Evolutionary conservation across 2,888 invertebrate species (phyloP).

Genomic region (Epinotia nisella): DNA sequence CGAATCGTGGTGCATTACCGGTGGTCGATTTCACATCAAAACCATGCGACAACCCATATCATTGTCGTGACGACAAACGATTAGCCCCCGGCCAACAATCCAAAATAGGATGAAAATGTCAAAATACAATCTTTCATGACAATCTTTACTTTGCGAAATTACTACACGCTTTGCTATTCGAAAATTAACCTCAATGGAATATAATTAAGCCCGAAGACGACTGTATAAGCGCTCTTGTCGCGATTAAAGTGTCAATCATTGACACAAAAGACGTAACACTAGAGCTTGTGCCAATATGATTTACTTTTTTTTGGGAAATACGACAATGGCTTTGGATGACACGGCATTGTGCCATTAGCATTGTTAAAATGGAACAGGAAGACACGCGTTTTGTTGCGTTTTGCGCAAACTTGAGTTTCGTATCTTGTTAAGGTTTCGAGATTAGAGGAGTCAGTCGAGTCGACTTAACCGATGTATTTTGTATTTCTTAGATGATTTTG

Average conservation of each 20-base stretch:
- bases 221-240: slow-evolving; percentile 32
- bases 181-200: background rate
- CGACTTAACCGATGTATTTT: slow-evolving; percentile 26
- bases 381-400: slow-evolving; percentile 58
- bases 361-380: slow-evolving; percentile 56
- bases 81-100: slow-evolving; percentile 74
- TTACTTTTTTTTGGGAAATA: slow-evolving; percentile 61
- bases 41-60: slow-evolving; percentile 46
- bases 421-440: slow-evolving; percentile 46
- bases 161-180: background rate
- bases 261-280: slow-evolving; percentile 73
- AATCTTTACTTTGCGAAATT: slow-evolving; percentile 57
- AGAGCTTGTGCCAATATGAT: slow-evolving; percentile 74
- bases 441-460: slow-evolving; percentile 50
- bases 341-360: slow-evolving; percentile 55
- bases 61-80: slow-evolving; percentile 70
- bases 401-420: slow-evolving; percentile 52
- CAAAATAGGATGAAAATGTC: slow-evolving; percentile 83
- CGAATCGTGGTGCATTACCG: slow-evolving; percentile 17
- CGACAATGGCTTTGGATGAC: slow-evolving; percentile 56
- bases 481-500: background rate
- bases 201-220: background rate
- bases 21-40: slow-evolving; percentile 41
- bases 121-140: slow-evolving; percentile 78
- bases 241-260: slow-evolving; percentile 50